phyloP scores from a whole-genome alignment of 35 echinoderm and acorn worm species.

The Patiria miniata region DNA sequence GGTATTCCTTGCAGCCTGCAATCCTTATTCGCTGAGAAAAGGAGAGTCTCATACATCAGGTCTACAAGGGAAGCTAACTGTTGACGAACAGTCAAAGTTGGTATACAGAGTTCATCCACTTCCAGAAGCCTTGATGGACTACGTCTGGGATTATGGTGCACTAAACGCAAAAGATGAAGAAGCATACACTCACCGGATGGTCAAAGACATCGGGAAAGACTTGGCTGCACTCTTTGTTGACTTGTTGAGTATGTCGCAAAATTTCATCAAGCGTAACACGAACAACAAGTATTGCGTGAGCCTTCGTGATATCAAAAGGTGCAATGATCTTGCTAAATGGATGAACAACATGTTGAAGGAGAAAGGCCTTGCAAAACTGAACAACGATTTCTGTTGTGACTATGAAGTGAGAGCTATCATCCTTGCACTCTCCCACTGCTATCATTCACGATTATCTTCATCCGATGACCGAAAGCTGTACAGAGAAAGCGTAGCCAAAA shows the following conservation, averaged over 20 bases:
- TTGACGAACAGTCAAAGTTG: slow-evolving; percentile 48
- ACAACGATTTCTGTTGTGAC: neutral
- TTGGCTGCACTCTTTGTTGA: slow-evolving; percentile 29
- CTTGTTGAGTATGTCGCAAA: slow-evolving; percentile 40
- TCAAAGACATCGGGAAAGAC: neutral
- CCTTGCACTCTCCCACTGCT: slow-evolving; percentile 45
- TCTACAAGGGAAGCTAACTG: neutral
- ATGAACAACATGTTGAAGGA: slow-evolving; percentile 29
- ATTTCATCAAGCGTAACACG: slow-evolving; percentile 18
- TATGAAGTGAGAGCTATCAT: slow-evolving; percentile 20
- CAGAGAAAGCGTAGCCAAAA: slow-evolving; percentile 11
- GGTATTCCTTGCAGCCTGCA: slow-evolving; percentile 44
- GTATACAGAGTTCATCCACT: slow-evolving; percentile 49
- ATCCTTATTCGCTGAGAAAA: slow-evolving; percentile 34
- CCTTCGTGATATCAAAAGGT: slow-evolving; percentile 40
- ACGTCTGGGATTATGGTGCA: slow-evolving; percentile 51
- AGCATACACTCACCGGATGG: slow-evolving; percentile 45
- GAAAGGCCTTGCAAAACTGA: slow-evolving; percentile 20
- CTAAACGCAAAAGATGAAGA: slow-evolving; percentile 54
- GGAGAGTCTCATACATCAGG: neutral
- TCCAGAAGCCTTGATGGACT: slow-evolving; percentile 53
- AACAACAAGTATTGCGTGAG: slow-evolving; percentile 44
- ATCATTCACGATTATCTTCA: slow-evolving; percentile 41
- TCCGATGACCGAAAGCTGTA: slow-evolving; percentile 18
- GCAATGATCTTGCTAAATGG: slow-evolving; percentile 44